These are phyloP conservation scores for Pseudocheirus occidentalis DNA, from an alignment of 2,797 vertebrate genomes.

Conservation along the genomic window DNA sequence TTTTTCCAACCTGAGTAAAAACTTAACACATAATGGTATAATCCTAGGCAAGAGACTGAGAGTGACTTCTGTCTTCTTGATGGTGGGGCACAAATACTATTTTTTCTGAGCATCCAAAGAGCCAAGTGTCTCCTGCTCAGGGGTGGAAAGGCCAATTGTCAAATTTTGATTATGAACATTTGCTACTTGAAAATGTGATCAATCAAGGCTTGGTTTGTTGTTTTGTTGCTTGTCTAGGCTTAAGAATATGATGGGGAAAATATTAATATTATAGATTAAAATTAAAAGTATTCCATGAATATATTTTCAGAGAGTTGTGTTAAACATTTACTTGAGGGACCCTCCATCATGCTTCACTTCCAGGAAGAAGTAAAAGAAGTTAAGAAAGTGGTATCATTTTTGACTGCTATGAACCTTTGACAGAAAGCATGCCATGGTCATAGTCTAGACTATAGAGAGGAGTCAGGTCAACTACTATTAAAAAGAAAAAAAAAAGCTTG, in stretches of 20 bases:
- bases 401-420: not conserved
- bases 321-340: not conserved
- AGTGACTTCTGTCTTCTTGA: not conserved
- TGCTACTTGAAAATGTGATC: not conserved
- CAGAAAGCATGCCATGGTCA: not conserved
- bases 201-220: not conserved
- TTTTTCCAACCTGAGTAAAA: not conserved
- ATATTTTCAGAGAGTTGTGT: not conserved
- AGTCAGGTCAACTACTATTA: not conserved
- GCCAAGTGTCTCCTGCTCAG: not conserved
- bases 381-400: not conserved
- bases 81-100: not conserved
- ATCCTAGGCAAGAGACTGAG: not conserved
- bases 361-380: not conserved
- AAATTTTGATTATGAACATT: not conserved
- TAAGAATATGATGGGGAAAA: not conserved
- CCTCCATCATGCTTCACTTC: not conserved
- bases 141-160: not conserved
- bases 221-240: not conserved
- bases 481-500: not conserved
- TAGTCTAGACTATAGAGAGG: not conserved
- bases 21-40: not conserved
- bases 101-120: not conserved
- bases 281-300: not conserved
- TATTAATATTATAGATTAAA: not conserved